Conservation (phyloP, 2,888 invertebrate species). For the Orthosia cruda region DNA sequence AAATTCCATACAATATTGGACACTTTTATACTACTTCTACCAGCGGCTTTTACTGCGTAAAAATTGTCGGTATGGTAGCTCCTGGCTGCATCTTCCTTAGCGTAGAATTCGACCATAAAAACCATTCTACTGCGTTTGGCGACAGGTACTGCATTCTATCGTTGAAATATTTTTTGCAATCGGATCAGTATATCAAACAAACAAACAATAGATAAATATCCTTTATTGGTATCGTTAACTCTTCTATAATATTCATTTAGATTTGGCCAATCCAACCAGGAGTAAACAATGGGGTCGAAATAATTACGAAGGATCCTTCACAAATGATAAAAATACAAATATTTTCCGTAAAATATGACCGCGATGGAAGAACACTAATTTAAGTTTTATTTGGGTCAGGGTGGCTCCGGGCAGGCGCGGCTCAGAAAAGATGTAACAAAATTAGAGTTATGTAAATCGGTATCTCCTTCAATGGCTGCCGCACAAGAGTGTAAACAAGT, state of each 20-base stretch:
- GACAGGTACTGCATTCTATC: neutral
- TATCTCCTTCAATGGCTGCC: constrained; percentile 59
- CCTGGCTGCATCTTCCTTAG: neutral
- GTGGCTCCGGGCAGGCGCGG: constrained; percentile 75
- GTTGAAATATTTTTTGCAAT: neutral
- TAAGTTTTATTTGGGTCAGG: constrained; percentile 79
- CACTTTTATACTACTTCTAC: neutral
- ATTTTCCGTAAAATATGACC: constrained; percentile 49
- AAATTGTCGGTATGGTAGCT: neutral
- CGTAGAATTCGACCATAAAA: neutral
- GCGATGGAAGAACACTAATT: constrained; percentile 69
- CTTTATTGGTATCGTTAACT: no score
- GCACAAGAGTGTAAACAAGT: constrained; percentile 69
- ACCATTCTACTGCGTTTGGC: neutral
- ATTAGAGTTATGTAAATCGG: constrained; percentile 72
- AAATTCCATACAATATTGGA: neutral
- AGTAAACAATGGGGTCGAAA: constrained; percentile 2
- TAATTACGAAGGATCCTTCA: constrained; percentile 9
- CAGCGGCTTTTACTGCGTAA: no score
- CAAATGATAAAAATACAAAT: constrained; percentile 25
- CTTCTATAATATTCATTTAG: neutral
- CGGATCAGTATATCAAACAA: neutral
- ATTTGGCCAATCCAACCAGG: neutral
- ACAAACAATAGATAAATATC: neutral
- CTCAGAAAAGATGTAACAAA: constrained; percentile 70